phyloP scores from a whole-genome alignment of 2,888 invertebrate genomes.

The Luperina testacea region DNA sequence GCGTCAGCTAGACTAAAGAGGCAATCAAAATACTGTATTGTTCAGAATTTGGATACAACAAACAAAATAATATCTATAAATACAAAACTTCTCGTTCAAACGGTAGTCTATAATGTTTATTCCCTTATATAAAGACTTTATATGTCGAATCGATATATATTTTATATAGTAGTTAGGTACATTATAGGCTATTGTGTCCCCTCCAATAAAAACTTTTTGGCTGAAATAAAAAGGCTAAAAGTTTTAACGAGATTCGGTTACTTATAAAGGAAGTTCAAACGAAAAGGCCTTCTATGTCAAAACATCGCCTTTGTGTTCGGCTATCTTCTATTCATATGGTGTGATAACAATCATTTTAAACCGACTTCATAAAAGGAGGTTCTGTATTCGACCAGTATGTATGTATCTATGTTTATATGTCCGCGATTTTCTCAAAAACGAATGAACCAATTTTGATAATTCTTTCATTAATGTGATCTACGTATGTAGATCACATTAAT shows the following conservation, averaged over 20 bases:
- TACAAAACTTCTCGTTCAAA: background rate
- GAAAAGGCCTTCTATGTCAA: constrained; percentile 29
- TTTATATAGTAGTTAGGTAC: constrained; percentile 21
- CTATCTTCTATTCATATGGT: constrained; percentile 13
- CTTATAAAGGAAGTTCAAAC: constrained; percentile 47
- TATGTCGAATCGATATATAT: constrained; percentile 27
- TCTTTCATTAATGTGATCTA: too few species aligned
- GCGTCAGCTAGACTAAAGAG: background rate
- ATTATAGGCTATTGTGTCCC: constrained; percentile 45
- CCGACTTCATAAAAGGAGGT: too few species aligned
- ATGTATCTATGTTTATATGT: too few species aligned
- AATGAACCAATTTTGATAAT: too few species aligned
- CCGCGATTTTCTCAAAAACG: too few species aligned
- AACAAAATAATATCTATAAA: background rate
- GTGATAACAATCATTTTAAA: background rate
- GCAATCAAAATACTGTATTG: constrained; percentile 1
- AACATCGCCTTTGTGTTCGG: constrained; percentile 12
- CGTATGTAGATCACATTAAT: too few species aligned
- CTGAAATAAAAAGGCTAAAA: constrained; percentile 60
- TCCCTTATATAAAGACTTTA: background rate
- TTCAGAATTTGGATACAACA: constrained; percentile 9
- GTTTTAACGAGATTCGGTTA: constrained; percentile 64
- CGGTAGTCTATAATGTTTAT: background rate
- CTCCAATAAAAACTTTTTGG: constrained; percentile 58
- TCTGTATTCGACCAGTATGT: too few species aligned